Conservation (phyloP, 2,888 invertebrate genomes). For the Dynastes hyllus region DNA sequence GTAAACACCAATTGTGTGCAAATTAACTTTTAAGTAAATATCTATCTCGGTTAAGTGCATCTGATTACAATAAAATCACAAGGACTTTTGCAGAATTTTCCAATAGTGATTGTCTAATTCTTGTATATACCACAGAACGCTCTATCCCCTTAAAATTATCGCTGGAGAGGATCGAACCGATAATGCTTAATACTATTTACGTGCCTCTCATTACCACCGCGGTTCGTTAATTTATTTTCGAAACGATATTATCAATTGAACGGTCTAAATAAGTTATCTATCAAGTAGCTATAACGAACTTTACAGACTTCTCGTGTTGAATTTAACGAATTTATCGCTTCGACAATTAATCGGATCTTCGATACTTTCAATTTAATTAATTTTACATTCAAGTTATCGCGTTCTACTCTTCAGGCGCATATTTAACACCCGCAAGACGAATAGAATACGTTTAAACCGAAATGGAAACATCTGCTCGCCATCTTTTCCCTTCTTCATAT, state of each 20-base stretch:
- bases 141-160: too few relatives aligned
- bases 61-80: too few relatives aligned
- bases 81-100: too few relatives aligned
- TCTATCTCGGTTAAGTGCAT: too few relatives aligned
- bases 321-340: slow-evolving; percentile 25
- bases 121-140: too few relatives aligned
- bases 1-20: too few relatives aligned
- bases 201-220: not conserved
- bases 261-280: slow-evolving; percentile 22
- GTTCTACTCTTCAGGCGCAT: not conserved
- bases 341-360: slow-evolving; percentile 27
- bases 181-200: slow-evolving; percentile 4
- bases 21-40: too few relatives aligned
- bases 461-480: too few relatives aligned
- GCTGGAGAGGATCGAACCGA: too few relatives aligned
- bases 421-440: not conserved
- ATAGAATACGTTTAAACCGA: too few relatives aligned
- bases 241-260: not conserved
- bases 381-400: not conserved
- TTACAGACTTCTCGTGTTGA: slow-evolving; percentile 9
- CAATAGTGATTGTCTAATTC: too few relatives aligned
- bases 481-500: not conserved
- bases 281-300: slow-evolving; percentile 4
- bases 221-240: slow-evolving; percentile 30
- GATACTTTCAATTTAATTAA: slow-evolving; percentile 23